phyloP scores from a whole-genome alignment of 2,888 invertebrate genomes.

The Vesta saturnalis region DNA sequence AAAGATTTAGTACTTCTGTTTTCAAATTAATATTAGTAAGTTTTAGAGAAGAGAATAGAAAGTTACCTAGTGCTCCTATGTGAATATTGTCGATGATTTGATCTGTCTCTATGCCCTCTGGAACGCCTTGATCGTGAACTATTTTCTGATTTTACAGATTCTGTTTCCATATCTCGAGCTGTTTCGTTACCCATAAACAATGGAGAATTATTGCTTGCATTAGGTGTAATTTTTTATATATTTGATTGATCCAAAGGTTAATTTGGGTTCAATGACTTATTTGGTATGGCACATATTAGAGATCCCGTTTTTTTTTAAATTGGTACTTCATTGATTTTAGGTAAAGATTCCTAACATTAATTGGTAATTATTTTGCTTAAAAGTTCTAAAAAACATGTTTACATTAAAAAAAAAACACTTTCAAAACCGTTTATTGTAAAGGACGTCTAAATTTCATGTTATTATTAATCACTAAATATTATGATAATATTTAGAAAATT shows the following conservation, averaged over 20 bases:
- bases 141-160: slow-evolving; percentile 92
- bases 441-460: background rate
- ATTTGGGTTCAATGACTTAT: slow-evolving; percentile 26
- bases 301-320: background rate
- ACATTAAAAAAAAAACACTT: background rate
- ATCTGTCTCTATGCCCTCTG: slow-evolving; percentile 67
- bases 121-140: slow-evolving; percentile 83
- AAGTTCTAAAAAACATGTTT: background rate
- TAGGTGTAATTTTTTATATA: slow-evolving; percentile 19
- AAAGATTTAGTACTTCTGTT: slow-evolving; percentile 71
- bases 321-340: background rate
- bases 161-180: slow-evolving; percentile 84
- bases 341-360: background rate
- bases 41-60: background rate
- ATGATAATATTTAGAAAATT: background rate
- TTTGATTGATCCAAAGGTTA: slow-evolving; percentile 3
- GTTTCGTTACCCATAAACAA: slow-evolving; percentile 63
- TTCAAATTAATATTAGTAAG: background rate
- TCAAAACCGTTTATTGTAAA: background rate
- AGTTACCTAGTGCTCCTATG: slow-evolving; percentile 74
- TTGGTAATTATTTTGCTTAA: background rate
- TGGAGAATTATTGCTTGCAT: slow-evolving; percentile 21
- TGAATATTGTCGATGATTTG: slow-evolving; percentile 72
- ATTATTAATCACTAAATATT: background rate
- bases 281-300: background rate